phyloP scores from a whole-genome alignment of 2,113 vertebrate species.

The Engystomops pustulosus region DNA sequence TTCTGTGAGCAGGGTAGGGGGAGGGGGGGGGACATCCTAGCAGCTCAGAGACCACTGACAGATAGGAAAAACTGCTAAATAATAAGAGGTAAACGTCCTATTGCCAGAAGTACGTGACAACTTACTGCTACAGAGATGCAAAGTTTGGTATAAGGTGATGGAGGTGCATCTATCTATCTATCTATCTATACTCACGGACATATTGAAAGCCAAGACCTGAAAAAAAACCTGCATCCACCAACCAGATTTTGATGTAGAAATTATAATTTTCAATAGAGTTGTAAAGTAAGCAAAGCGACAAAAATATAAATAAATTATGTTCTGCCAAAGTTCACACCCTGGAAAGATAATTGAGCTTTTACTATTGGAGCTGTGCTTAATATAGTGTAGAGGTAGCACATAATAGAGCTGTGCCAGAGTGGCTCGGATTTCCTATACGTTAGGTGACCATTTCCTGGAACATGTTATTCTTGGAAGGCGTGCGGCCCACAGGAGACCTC shows the following conservation, averaged over 20 bases:
- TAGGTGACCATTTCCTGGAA: constrained; percentile 59
- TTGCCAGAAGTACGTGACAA: no score
- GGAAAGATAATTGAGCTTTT: constrained; percentile 58
- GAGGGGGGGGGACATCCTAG: no score
- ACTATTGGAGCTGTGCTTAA: constrained; percentile 57
- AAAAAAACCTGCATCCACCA: not conserved
- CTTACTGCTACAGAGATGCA: no score
- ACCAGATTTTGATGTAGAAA: not conserved
- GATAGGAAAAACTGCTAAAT: no score
- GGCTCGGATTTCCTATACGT: constrained; percentile 38
- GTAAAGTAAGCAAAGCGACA: constrained; percentile 1
- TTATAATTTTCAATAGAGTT: not conserved
- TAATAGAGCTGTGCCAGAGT: constrained; percentile 25
- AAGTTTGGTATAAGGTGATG: no score
- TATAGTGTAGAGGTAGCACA: constrained; percentile 58
- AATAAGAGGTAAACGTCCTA: no score
- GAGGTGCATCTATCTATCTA: no score
- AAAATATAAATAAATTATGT: constrained; percentile 5
- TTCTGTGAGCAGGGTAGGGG: no score
- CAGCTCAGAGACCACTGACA: no score
- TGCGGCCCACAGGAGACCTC: constrained; percentile 39
- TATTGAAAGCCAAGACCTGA: no score
- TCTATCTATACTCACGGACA: no score
- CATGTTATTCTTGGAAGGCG: constrained; percentile 51
- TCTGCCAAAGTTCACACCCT: constrained; percentile 57